These are phyloP conservation scores for Bambusicola thoracicus DNA, from an alignment of 2,113 vertebrate genomes.

Conservation along the genomic window DNA sequence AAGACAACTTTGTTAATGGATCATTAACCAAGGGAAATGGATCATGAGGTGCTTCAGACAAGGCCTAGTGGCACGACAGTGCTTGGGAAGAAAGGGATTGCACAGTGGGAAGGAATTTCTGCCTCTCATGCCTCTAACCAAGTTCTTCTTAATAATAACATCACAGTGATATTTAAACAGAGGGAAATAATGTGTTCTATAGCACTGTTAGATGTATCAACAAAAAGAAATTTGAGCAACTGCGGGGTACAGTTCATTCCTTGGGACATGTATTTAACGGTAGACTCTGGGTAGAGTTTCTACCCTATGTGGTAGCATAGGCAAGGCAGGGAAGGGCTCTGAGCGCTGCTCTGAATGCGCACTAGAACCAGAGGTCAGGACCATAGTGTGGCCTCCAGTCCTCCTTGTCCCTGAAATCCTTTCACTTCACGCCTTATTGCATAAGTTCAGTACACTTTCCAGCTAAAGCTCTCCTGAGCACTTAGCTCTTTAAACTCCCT, in stretches of 20 bases:
- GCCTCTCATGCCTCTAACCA: background rate
- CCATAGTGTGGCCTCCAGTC: background rate
- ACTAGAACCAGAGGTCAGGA: background rate
- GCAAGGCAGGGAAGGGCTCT: background rate
- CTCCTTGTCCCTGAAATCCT: slow-evolving; percentile 6
- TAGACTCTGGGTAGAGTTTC: background rate
- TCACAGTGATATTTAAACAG: background rate
- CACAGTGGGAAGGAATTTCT: background rate
- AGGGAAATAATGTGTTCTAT: background rate
- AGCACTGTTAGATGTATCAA: background rate
- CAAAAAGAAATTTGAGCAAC: background rate
- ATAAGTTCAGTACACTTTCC: slow-evolving; percentile 1
- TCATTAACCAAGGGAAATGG: background rate
- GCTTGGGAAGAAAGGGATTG: background rate
- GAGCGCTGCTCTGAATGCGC: background rate
- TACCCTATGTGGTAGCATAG: background rate
- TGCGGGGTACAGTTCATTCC: background rate
- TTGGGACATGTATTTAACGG: background rate
- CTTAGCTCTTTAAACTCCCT: slow-evolving; percentile 45
- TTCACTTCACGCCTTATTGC: slow-evolving; percentile 24
- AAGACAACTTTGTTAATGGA: background rate
- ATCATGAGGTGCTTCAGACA: background rate
- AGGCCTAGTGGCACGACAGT: background rate
- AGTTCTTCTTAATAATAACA: background rate
- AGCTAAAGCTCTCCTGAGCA: background rate